These are phyloP conservation scores for Heterohyrax brucei DNA, from an alignment of 2,797 vertebrate genomes.

Conservation along the genomic window DNA sequence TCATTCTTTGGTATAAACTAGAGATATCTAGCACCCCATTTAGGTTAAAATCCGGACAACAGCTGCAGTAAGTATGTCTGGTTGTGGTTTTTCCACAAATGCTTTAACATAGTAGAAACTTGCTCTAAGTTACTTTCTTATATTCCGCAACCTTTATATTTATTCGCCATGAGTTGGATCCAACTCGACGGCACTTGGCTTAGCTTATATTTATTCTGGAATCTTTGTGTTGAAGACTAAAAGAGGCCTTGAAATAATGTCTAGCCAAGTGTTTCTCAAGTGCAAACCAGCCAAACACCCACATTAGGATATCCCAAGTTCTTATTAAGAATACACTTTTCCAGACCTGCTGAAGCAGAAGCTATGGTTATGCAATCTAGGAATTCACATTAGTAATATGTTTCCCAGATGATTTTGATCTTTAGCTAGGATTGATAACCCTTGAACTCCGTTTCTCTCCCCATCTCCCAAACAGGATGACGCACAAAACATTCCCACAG, in stretches of 20 bases:
- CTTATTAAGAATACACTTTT: conserved; percentile 49
- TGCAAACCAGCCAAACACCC: background rate
- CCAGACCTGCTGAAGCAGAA: conserved; percentile 22
- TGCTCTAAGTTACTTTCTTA: conserved; percentile 8
- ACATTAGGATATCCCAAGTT: background rate
- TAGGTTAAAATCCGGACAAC: conserved; percentile 28
- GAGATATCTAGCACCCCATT: background rate
- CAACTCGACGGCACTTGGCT: no score
- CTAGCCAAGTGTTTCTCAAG: background rate
- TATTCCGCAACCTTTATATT: background rate
- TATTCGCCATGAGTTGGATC: background rate
- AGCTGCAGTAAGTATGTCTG: background rate
- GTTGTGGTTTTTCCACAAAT: background rate
- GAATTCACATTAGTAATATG: background rate
- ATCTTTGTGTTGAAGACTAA: background rate
- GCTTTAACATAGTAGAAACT: background rate
- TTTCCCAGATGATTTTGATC: background rate
- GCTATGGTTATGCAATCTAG: background rate
- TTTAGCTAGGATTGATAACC: background rate
- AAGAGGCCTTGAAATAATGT: background rate
- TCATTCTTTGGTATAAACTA: background rate
- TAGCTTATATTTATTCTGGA: background rate
- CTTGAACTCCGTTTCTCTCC: background rate
- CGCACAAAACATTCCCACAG: background rate
- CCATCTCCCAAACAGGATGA: background rate